Percentiles rank a stretch among this genome's conserved stretches.
Conservation (phyloP, 2,113 vertebrate genomes). For the Cacatua alba region DNA sequence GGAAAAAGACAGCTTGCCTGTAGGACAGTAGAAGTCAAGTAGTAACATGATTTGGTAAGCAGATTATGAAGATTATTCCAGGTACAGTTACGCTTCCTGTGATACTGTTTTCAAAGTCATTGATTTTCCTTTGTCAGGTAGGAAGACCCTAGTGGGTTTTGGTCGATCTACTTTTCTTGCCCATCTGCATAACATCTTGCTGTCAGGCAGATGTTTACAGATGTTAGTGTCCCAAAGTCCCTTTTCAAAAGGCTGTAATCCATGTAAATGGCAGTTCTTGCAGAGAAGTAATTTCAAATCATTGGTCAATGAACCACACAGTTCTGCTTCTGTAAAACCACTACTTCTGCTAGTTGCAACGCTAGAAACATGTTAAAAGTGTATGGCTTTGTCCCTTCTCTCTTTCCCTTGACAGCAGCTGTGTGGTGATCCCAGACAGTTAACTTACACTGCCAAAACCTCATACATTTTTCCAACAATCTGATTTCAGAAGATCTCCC, state of each 20-base stretch:
- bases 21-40: neutral
- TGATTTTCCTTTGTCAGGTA: neutral
- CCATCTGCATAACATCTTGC: neutral
- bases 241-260: neutral
- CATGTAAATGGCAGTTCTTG: conserved; percentile 10
- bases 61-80: neutral
- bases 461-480: neutral
- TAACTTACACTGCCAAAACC: neutral
- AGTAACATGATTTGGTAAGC: neutral
- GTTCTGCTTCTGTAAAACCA: conserved; percentile 39
- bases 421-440: neutral
- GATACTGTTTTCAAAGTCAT: neutral
- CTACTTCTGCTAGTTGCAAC: neutral
- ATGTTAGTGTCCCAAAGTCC: neutral
- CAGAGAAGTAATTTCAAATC: neutral
- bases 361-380: neutral
- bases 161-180: neutral
- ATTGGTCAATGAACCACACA: conserved; percentile 20
- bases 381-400: neutral
- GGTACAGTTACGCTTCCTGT: neutral
- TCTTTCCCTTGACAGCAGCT: conserved; percentile 15
- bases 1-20: neutral
- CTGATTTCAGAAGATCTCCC: neutral
- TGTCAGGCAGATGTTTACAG: neutral
- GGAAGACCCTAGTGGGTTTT: neutral